Conservation (phyloP, 2,113 vertebrate genomes). For the Pelodiscus sinensis region DNA sequence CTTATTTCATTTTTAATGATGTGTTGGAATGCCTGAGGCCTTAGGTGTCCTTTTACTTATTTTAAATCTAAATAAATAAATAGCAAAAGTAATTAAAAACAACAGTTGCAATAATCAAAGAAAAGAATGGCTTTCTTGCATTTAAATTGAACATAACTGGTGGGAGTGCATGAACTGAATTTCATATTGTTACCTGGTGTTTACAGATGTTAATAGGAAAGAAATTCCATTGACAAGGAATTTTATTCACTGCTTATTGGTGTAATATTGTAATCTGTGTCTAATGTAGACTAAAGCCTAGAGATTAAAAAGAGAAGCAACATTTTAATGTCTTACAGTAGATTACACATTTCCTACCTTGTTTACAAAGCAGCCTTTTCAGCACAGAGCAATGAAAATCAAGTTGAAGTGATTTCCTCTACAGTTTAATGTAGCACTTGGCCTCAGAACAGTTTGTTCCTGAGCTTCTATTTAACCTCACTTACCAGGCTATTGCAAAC, state of each 20-base stretch:
- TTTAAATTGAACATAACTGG: background rate
- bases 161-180: background rate
- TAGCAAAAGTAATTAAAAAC: background rate
- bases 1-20: background rate
- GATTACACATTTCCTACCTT: accelerated
- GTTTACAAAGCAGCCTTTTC: background rate
- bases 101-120: background rate
- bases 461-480: background rate
- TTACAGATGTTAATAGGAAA: background rate
- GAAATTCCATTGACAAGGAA: background rate
- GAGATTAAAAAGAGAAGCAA: background rate
- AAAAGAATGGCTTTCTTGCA: background rate
- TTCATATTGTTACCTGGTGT: background rate
- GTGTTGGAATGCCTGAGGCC: background rate
- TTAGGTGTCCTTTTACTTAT: background rate
- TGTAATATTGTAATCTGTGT: background rate
- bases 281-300: background rate
- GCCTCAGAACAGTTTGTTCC: background rate
- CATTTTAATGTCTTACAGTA: background rate
- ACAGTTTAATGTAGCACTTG: background rate
- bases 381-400: background rate
- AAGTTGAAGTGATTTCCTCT: background rate
- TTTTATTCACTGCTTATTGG: background rate
- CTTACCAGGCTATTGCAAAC: background rate
- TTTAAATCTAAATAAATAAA: background rate